These are phyloP conservation scores for Podarcis muralis DNA, from an alignment of 2,113 vertebrate species.

Conservation along the genomic window DNA sequence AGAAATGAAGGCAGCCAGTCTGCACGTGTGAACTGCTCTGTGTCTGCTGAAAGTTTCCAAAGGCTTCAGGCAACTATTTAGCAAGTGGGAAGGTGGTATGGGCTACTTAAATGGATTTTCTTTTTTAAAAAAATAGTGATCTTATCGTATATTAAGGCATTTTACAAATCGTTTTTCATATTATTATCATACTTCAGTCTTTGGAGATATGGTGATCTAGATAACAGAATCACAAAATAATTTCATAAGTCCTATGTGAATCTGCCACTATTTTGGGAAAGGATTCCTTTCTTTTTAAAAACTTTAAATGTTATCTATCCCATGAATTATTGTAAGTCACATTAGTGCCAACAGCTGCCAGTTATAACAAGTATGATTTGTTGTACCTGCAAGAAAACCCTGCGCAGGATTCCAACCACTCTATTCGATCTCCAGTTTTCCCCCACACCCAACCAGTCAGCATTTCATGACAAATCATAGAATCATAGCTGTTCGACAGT, in stretches of 20 bases:
- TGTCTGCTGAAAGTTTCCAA: background rate
- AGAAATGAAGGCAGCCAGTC: background rate
- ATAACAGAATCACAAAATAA: background rate
- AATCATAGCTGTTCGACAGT: too few relatives aligned
- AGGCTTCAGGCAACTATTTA: background rate
- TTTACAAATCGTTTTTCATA: background rate
- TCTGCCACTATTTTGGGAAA: constrained; percentile 13
- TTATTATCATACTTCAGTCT: background rate
- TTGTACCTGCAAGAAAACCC: too few relatives aligned
- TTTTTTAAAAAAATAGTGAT: background rate
- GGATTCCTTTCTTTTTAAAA: background rate
- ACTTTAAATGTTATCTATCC: background rate
- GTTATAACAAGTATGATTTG: background rate
- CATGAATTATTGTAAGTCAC: constrained; percentile 11
- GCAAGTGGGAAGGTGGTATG: background rate
- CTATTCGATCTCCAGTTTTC: too few relatives aligned
- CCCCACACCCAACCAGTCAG: too few relatives aligned
- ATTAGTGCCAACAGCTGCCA: background rate
- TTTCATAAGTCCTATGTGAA: background rate
- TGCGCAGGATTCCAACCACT: too few relatives aligned
- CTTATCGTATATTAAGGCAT: background rate
- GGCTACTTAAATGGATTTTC: background rate
- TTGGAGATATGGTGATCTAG: background rate
- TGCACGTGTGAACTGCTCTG: background rate
- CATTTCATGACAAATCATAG: too few relatives aligned